Evolutionary conservation across 2,797 vertebrate genomes (phyloP).

Genomic region (Lutjanus argentimaculatus): DNA sequence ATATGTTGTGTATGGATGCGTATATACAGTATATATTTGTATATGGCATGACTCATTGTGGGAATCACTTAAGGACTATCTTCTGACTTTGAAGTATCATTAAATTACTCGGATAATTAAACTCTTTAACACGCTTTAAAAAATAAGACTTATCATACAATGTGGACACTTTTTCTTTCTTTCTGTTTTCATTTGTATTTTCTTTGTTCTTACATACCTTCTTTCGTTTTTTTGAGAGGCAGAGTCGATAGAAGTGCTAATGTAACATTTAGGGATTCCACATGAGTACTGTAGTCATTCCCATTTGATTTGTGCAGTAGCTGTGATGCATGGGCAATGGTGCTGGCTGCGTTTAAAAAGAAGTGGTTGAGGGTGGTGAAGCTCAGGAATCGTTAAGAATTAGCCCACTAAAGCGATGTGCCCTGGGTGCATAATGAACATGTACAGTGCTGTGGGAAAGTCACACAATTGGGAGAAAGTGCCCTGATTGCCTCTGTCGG

Average conservation of each 20-base stretch:
- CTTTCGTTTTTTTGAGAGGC: conserved; percentile 20
- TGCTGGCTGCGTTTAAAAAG: conserved; percentile 47
- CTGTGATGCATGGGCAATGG: conserved; percentile 49
- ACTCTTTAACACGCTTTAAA: conserved; percentile 1
- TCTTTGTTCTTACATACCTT: not conserved
- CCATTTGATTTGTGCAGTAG: conserved; percentile 60
- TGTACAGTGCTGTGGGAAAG: conserved; percentile 58
- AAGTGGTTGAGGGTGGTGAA: conserved; percentile 52
- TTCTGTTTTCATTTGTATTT: not conserved
- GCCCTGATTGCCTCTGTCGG: conserved; percentile 62
- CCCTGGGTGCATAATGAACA: conserved; percentile 61
- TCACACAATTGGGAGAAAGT: conserved; percentile 38
- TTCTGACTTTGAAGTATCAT: not conserved
- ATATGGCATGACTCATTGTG: no score
- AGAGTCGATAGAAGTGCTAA: conserved; percentile 56
- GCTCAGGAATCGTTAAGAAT: conserved; percentile 63
- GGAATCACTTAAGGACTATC: no score
- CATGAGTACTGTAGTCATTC: conserved; percentile 39
- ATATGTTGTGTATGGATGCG: no score
- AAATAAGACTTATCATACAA: not conserved
- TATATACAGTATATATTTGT: no score
- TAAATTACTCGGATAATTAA: conserved; percentile 1
- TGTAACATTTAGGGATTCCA: conserved; percentile 64
- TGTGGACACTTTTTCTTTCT: not conserved
- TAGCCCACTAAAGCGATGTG: conserved; percentile 58